Evolutionary conservation across 2,888 invertebrate genomes (phyloP).

Genomic region (Neria commutata): DNA sequence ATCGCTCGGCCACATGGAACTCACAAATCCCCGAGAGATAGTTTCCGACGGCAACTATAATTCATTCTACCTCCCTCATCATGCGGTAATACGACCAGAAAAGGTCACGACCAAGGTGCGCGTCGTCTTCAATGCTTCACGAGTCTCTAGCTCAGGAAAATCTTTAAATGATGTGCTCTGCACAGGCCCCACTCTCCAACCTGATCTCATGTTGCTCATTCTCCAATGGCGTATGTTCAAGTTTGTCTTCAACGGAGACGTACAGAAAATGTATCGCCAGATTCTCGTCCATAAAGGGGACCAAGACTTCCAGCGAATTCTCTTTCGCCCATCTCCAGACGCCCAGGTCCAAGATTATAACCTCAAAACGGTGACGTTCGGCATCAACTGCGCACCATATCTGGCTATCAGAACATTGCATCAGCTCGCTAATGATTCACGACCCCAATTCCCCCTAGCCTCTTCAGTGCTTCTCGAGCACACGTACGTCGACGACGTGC

Average conservation of each 20-base stretch:
- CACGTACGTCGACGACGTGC: slow-evolving; percentile 26
- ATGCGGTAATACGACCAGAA: slow-evolving; percentile 23
- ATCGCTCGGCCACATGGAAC: not conserved
- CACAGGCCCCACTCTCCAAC: slow-evolving; percentile 33
- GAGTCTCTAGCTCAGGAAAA: slow-evolving; percentile 23
- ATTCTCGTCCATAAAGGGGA: slow-evolving; percentile 27
- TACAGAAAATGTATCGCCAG: slow-evolving; percentile 38
- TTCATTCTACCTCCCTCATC: slow-evolving; percentile 22
- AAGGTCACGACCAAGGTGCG: slow-evolving; percentile 34
- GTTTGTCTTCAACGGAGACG: slow-evolving; percentile 35
- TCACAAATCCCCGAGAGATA: too few species aligned
- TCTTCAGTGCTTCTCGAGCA: slow-evolving; percentile 3
- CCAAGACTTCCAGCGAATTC: slow-evolving; percentile 29
- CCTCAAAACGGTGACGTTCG: slow-evolving; percentile 22
- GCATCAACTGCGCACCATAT: slow-evolving; percentile 18
- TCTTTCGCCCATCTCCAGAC: slow-evolving; percentile 18
- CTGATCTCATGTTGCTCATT: slow-evolving; percentile 26
- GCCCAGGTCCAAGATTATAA: slow-evolving; percentile 13
- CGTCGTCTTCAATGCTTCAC: slow-evolving; percentile 39
- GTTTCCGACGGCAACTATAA: not conserved
- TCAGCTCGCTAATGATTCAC: slow-evolving; percentile 18
- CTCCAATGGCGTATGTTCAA: slow-evolving; percentile 26
- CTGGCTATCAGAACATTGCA: slow-evolving; percentile 21
- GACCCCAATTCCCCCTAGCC: slow-evolving; percentile 7
- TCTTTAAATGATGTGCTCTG: slow-evolving; percentile 30